Base-by-base conservation (phyloP, 2,888 invertebrate species). In the Emesis furor region DNA sequence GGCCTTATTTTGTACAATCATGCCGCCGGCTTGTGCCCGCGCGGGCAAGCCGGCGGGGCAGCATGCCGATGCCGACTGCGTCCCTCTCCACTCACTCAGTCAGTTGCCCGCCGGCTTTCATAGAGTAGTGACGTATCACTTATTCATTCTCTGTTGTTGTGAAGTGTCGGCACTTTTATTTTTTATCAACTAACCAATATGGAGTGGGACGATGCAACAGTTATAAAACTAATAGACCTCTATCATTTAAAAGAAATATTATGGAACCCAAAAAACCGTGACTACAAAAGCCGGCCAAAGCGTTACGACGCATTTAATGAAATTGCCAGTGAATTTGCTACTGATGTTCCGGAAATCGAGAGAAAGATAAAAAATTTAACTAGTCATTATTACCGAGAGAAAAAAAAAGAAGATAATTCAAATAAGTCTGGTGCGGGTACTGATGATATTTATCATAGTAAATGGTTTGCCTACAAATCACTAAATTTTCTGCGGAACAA, bases 361-460 rank as follows among this genome's bases (percentile, higher is more conserved):
- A 73, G 80, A 73, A 83, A 83, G 55, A 84, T 84, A 55, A 84
- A 84, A 84, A 84, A 84, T 62, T 78, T 84, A 62, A 81, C 81
- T 62, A 82, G 79, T 79, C 81, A 84, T 32, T 82, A 84, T 82
- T 77, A 77, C 69, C 73, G 79, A 65, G 79, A 83, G 39, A 79
- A 65, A 71, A 83, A 77, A 77, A 79, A 68, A 32, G 74, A 59
- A 35, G 51, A 67, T 30, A 67, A 30, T 67, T 68, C 73, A 30
- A 73, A 68, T 17, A 73, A 78, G 30, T 72, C 72, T 10, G 51
- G 72, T 35, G 59, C 55, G 55, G 77, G 77, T 75, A 74, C 77
- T 7, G 69, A 73, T 46, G 42, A 59, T 65, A 69, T 78, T 39
- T 80, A 81, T 76, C 30, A 71, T 24, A 78, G 78, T 46, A 83